A percentile compares a stretch with the other conserved stretches of the same genome.
Conservation (phyloP, 2,797 vertebrate genomes). For the Falco berigora region DNA sequence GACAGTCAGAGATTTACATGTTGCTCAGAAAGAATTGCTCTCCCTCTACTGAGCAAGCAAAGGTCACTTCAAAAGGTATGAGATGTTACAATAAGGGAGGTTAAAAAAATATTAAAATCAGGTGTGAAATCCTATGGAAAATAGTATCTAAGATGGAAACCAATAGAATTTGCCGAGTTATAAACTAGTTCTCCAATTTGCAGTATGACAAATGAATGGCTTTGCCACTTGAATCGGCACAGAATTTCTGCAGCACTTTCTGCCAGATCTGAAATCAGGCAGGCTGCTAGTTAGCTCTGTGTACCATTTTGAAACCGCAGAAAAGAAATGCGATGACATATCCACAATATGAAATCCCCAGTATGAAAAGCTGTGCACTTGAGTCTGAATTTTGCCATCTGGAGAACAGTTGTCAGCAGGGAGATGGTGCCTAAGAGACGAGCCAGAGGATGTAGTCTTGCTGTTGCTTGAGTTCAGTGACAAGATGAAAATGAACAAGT, state of each 20-base stretch:
- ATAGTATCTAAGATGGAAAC: neutral
- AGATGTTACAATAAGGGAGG: neutral
- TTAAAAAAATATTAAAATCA: neutral
- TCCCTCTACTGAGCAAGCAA: neutral
- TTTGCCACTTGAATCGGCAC: neutral
- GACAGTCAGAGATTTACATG: neutral
- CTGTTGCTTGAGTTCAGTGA: neutral
- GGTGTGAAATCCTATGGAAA: neutral
- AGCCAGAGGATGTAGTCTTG: neutral
- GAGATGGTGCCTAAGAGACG: neutral
- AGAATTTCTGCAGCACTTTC: neutral
- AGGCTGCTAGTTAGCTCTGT: neutral
- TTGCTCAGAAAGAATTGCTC: neutral
- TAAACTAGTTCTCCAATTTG: neutral
- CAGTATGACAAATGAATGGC: neutral
- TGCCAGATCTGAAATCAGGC: neutral
- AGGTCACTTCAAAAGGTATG: neutral
- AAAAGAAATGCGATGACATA: neutral
- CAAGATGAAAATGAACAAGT: neutral
- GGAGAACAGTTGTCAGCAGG: neutral
- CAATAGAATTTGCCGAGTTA: constrained; percentile 16
- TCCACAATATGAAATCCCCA: neutral
- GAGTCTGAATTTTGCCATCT: neutral
- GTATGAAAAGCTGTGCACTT: neutral
- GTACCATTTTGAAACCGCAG: neutral